Base-by-base conservation (phyloP, 2,113 vertebrate genomes). In the Pampusana beccarii region DNA sequence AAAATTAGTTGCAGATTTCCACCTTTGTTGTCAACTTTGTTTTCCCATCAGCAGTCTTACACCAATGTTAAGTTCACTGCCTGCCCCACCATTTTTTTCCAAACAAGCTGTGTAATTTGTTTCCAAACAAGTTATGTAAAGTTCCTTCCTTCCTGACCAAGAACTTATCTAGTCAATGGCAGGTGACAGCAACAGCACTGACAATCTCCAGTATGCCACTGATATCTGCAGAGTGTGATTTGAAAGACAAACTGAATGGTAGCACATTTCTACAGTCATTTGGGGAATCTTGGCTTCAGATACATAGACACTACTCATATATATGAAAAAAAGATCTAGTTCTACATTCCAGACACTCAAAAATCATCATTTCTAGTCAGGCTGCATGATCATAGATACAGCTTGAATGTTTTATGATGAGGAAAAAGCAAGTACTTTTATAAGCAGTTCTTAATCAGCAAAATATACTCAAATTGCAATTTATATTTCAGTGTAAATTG, bases 251-350 rank as follows among this genome's bases (percentile, higher is more conserved):
- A 24, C 14, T 29, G 19, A 40, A 24, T 17, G 20, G 16, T 24
- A 29, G 7, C 14, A 36, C 21, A 60, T 56, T 40, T 26, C n/a
- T 36, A 44, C 17, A 64, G 48, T 50, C 0, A 0, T 44, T 78
- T 65, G 34, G 7, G 69, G 38, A 54, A 26, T 58, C 50, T 50
- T 77, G 21, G 42, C 25, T 77, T 87, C 60, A 85, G n/a, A 60
- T 58, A 26, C 3, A 13, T 9, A 64, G n/a, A 46, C 8, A 36
- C 28, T 15, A 65, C 26, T 11, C 26, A 36, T n/a, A 28, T 21
- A 33, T n/a, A 29, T 46, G 40, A 80, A 33, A 62, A 62, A 33
- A 62, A 75, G 17, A 0, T 25, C n/a, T 66, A 53, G 23, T 67
- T 80, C 34, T 80, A 8, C 33, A 24, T 31, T 4, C n/a, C 14